phyloP scores from a whole-genome alignment of 2,797 vertebrate species.

The Molothrus ater region DNA sequence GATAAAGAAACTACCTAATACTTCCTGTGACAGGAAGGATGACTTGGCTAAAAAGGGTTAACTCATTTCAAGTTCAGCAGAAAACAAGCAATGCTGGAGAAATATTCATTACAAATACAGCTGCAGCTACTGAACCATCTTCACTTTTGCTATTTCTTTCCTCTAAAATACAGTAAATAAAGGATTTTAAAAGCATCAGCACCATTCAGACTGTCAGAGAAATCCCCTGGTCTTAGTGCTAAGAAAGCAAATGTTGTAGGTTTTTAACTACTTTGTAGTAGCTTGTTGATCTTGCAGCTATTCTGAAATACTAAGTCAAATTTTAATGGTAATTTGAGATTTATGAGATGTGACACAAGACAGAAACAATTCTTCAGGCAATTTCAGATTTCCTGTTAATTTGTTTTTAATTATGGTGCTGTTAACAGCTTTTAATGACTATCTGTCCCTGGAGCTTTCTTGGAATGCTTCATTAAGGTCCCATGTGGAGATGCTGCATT shows the following conservation, averaged over 20 bases:
- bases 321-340: slow-evolving; percentile 41
- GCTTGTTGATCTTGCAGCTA: neutral
- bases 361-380: slow-evolving; percentile 15
- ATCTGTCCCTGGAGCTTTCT: neutral
- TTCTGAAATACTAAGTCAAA: neutral
- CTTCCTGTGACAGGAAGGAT: neutral
- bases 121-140: neutral
- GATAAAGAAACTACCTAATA: neutral
- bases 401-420: slow-evolving; percentile 27
- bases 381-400: slow-evolving; percentile 29
- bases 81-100: neutral
- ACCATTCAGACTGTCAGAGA: neutral
- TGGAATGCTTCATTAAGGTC: neutral
- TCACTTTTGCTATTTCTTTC: neutral
- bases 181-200: neutral
- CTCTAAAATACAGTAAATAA: neutral
- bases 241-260: neutral
- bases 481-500: neutral
- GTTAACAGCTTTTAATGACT: slow-evolving; percentile 13
- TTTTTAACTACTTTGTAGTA: neutral
- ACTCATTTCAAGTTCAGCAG: neutral
- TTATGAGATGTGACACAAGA: slow-evolving; percentile 11
- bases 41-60: neutral
- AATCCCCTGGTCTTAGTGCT: neutral
- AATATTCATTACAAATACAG: neutral